A percentile compares a stretch with the other conserved stretches of the same genome.
Conservation (phyloP, 1,140 invertebrate genomes). For the Luehdorfia chinensis region DNA sequence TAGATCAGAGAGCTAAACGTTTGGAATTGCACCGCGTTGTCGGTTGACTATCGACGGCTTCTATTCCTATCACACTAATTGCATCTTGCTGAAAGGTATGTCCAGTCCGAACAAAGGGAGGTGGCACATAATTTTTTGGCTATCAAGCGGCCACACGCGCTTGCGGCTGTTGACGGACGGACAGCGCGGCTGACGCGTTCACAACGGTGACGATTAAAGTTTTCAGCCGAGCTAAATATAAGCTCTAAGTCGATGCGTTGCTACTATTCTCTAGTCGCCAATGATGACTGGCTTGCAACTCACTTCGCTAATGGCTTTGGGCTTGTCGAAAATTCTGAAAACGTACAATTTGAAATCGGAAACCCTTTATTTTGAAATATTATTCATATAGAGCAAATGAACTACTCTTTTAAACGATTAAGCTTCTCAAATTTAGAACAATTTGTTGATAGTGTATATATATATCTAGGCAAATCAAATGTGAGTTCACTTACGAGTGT, state of each 20-base stretch:
- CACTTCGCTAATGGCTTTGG: constrained; percentile 12
- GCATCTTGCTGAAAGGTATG: constrained; percentile 75
- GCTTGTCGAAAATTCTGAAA: background rate
- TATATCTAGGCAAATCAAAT: too few species aligned
- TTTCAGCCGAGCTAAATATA: constrained; percentile 73
- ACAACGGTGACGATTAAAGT: constrained; percentile 62
- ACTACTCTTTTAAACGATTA: too few species aligned
- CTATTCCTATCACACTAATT: constrained; percentile 71
- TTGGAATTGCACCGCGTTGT: constrained; percentile 60
- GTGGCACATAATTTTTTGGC: constrained; percentile 70
- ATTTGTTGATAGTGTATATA: too few species aligned
- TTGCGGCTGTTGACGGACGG: constrained; percentile 54
- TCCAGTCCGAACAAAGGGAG: constrained; percentile 73
- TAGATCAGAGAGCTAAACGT: constrained; percentile 69
- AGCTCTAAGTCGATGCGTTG: constrained; percentile 30
- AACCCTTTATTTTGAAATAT: background rate
- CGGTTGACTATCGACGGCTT: constrained; percentile 60
- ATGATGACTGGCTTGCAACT: constrained; percentile 5
- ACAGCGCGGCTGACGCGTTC: constrained; percentile 48
- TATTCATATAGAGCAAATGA: too few species aligned
- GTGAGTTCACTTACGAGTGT: too few species aligned
- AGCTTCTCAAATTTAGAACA: too few species aligned
- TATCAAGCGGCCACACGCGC: constrained; percentile 68
- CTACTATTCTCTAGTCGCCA: constrained; percentile 18
- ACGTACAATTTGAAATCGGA: background rate